Conservation (phyloP, 2,113 vertebrate genomes). For the Cyphomyrus discorhynchus region DNA sequence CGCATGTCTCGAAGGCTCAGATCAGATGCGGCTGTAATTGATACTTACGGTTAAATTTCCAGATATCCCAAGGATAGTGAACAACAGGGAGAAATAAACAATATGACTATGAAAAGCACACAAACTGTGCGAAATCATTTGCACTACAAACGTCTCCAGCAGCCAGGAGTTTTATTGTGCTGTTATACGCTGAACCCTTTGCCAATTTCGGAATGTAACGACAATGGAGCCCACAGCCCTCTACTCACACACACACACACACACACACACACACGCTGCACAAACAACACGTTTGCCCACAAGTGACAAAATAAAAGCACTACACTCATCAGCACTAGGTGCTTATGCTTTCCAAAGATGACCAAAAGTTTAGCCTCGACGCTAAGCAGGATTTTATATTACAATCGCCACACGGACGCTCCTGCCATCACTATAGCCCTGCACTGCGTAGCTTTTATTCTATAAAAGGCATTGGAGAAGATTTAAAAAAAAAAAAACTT, state of each 20-base stretch:
- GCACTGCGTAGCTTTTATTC: not conserved
- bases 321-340: not conserved
- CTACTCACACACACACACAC: no score
- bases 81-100: slow-evolving; percentile 12
- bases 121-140: slow-evolving; percentile 12
- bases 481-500: not conserved
- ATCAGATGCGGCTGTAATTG: slow-evolving; percentile 6
- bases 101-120: slow-evolving; percentile 3
- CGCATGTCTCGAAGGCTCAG: not conserved
- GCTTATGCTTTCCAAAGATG: not conserved
- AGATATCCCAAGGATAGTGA: slow-evolving; percentile 5
- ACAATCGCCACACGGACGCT: not conserved
- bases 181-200: not conserved
- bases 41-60: not conserved
- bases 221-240: no score
- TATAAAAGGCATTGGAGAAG: not conserved
- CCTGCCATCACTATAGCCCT: not conserved
- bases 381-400: not conserved
- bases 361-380: not conserved
- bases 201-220: not conserved
- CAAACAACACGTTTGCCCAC: not conserved
- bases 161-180: not conserved
- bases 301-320: not conserved
- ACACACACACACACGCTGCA: not conserved
- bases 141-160: slow-evolving; percentile 17